These are phyloP conservation scores for Peribatodes rhomboidaria DNA, from an alignment of 2,888 invertebrate genomes.

Conservation along the genomic window DNA sequence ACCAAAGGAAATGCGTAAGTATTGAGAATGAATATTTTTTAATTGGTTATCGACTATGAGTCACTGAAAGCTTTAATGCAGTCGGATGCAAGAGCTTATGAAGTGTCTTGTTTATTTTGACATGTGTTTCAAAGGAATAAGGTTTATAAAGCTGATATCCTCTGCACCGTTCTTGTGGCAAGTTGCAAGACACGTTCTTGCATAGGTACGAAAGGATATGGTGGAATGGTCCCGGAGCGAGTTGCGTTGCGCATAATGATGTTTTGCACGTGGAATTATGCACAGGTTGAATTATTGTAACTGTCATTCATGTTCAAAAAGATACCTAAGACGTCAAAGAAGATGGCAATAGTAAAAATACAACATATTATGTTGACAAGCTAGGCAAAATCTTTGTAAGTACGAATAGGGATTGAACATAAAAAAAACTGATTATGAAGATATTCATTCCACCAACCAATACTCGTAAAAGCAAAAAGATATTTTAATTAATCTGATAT, in stretches of 20 bases:
- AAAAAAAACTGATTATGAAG: neutral
- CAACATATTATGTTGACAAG: no score
- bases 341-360: neutral
- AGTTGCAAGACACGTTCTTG: slow-evolving; percentile 40
- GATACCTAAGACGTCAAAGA: neutral
- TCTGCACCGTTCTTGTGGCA: slow-evolving; percentile 12
- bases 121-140: slow-evolving; percentile 33
- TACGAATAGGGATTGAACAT: no score
- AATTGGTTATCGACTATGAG: slow-evolving; percentile 48
- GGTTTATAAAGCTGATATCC: slow-evolving; percentile 18
- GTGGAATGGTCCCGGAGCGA: slow-evolving; percentile 40
- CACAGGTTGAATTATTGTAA: slow-evolving; percentile 25
- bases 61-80: slow-evolving; percentile 40
- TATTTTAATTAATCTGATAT: neutral
- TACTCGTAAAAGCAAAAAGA: neutral
- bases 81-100: slow-evolving; percentile 17
- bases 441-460: neutral
- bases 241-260: slow-evolving; percentile 45
- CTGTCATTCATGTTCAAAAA: slow-evolving; percentile 8
- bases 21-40: slow-evolving; percentile 44
- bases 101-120: neutral
- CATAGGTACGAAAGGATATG: slow-evolving; percentile 38
- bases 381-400: no score
- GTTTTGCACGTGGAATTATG: slow-evolving; percentile 42
- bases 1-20: slow-evolving; percentile 35